Evolutionary conservation across 92 coral and sea anemone genomes (phyloP).

Genomic region (Parazoanthus atlanticus): DNA sequence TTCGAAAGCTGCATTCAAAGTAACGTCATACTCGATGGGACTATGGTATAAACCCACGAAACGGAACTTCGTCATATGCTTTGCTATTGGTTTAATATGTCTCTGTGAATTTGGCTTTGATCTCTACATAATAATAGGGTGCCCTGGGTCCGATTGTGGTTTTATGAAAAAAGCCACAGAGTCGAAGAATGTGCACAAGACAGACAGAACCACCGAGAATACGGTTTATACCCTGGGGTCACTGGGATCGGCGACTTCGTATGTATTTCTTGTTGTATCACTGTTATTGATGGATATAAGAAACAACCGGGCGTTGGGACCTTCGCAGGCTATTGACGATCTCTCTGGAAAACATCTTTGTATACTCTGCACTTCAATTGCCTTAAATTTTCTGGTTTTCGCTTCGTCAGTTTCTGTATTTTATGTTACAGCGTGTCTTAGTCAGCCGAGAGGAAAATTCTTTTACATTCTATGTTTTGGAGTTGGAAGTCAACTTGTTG

Average conservation of each 20-base stretch:
- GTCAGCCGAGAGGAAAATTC: neutral
- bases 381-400: neutral
- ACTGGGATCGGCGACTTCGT: constrained; percentile 63
- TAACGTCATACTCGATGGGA: constrained; percentile 52
- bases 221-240: constrained; percentile 62
- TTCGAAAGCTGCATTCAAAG: constrained; percentile 38
- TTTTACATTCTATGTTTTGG: neutral
- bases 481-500: constrained; percentile 19
- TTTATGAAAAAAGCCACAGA: constrained; percentile 58
- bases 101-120: constrained; percentile 66
- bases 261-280: constrained; percentile 50
- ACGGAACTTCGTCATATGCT: constrained; percentile 48
- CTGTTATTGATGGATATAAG: constrained; percentile 43
- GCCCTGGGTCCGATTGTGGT: constrained; percentile 67
- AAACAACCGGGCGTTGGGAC: constrained; percentile 50
- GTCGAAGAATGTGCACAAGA: constrained; percentile 36
- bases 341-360: neutral
- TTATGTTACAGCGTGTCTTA: neutral
- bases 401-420: constrained; percentile 16
- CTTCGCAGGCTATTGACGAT: constrained; percentile 45
- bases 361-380: neutral
- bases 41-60: constrained; percentile 64
- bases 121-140: constrained; percentile 61
- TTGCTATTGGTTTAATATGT: constrained; percentile 43
- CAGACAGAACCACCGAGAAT: constrained; percentile 59